Evolutionary conservation across 2,888 invertebrate genomes (phyloP).

Genomic region (Drosophila tripunctata): DNA sequence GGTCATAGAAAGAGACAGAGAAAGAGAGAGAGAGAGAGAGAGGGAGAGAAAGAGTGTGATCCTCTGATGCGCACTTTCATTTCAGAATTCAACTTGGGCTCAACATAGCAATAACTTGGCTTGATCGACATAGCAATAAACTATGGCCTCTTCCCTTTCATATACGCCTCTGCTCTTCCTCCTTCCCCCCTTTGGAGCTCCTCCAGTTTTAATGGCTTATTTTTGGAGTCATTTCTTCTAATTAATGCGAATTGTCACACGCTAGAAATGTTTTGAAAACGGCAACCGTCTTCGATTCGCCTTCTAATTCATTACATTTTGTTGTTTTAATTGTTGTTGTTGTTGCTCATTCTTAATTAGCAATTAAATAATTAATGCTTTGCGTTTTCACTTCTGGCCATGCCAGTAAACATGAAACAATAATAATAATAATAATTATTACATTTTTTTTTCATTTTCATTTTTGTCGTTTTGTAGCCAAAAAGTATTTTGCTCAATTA

Average conservation of each 20-base stretch:
- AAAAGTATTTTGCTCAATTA: slow-evolving; percentile 73
- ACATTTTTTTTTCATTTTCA: slow-evolving; percentile 44
- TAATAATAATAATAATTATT: slow-evolving; percentile 62
- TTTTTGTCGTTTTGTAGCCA: slow-evolving; percentile 41
- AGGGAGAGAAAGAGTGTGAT: not conserved
- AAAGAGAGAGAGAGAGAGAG: not conserved
- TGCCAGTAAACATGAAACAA: slow-evolving; percentile 68
- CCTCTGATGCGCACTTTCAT: slow-evolving; percentile 53
- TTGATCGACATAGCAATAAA: slow-evolving; percentile 12
- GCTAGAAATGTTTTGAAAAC: slow-evolving; percentile 55
- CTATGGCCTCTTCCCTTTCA: not conserved
- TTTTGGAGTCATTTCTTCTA: slow-evolving; percentile 75
- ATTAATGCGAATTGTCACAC: slow-evolving; percentile 81
- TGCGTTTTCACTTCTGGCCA: slow-evolving; percentile 60
- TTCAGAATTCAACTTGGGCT: slow-evolving; percentile 19
- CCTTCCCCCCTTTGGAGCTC: not conserved
- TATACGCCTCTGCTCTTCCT: not conserved
- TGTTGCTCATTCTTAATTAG: slow-evolving; percentile 74
- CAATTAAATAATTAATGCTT: slow-evolving; percentile 80
- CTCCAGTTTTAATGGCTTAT: slow-evolving; percentile 59
- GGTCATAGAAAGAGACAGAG: not conserved
- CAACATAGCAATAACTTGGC: slow-evolving; percentile 8
- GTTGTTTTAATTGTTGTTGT: slow-evolving; percentile 19
- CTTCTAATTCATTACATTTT: slow-evolving; percentile 68
- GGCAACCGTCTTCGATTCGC: slow-evolving; percentile 68